phyloP scores from a whole-genome alignment of 2,797 vertebrate genomes.

The Notolabrus celidotus region DNA sequence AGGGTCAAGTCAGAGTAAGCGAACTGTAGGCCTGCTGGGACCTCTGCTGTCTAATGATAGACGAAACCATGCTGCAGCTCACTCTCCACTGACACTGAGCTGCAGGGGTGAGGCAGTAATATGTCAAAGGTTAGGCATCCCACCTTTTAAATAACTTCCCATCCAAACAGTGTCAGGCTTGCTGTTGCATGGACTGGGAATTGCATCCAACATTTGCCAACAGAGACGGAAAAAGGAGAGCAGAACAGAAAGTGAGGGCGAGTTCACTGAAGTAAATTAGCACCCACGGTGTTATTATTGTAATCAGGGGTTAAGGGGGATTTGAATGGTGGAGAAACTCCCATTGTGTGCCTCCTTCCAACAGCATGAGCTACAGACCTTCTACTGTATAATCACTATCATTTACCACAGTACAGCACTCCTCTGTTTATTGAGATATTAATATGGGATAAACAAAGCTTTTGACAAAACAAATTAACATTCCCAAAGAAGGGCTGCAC shows the following conservation, averaged over 20 bases:
- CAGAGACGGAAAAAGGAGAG: constrained; percentile 30
- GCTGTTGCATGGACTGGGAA: constrained; percentile 15
- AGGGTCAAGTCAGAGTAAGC: constrained; percentile 64
- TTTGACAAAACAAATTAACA: constrained; percentile 87
- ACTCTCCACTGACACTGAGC: constrained; percentile 53
- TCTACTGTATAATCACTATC: constrained; percentile 84
- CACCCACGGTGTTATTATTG: constrained; percentile 81
- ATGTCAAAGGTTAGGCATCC: constrained; percentile 52
- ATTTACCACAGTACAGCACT: constrained; percentile 79
- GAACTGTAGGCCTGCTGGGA: constrained; percentile 53
- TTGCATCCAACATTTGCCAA: constrained; percentile 38
- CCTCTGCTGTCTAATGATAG: constrained; percentile 70
- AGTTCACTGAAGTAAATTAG: constrained; percentile 77
- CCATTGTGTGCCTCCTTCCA: constrained; percentile 69
- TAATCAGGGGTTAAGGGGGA: constrained; percentile 83
- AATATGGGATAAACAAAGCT: constrained; percentile 86
- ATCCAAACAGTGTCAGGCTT: constrained; percentile 22
- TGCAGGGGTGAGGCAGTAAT: constrained; percentile 44
- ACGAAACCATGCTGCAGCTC: constrained; percentile 56
- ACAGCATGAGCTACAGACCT: constrained; percentile 67
- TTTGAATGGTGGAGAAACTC: constrained; percentile 75
- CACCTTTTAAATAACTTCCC: constrained; percentile 63
- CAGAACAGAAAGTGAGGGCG: constrained; percentile 25
- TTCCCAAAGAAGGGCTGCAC: constrained; percentile 71
- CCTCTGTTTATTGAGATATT: constrained; percentile 85